Evolutionary conservation across 1,140 invertebrate genomes (phyloP).

Genomic region (Drosophila elegans): DNA sequence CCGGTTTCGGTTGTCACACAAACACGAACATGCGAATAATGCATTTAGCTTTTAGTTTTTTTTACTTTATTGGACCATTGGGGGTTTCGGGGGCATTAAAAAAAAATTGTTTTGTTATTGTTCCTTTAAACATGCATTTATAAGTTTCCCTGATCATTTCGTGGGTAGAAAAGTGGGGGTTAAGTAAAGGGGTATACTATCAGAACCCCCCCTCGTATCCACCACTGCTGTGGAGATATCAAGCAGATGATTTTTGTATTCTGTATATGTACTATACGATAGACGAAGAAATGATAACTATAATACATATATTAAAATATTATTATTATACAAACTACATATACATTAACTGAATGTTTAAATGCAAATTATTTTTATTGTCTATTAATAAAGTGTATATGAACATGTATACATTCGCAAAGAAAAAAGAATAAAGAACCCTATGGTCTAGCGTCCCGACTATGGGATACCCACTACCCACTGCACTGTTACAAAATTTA

Average conservation of each 20-base stretch:
- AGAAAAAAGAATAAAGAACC: slow-evolving; percentile 9
- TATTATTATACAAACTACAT: slow-evolving; percentile 36
- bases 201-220: slow-evolving; percentile 4
- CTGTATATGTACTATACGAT: slow-evolving; percentile 29
- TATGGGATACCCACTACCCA: slow-evolving; percentile 7
- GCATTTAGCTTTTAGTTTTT: slow-evolving; percentile 28
- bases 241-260: slow-evolving; percentile 44
- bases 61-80: slow-evolving; percentile 1
- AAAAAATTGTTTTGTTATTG: neutral
- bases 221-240: slow-evolving; percentile 16
- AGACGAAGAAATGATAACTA: slow-evolving; percentile 21
- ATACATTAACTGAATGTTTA: slow-evolving; percentile 53
- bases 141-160: slow-evolving; percentile 3
- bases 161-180: neutral
- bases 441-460: slow-evolving; percentile 7
- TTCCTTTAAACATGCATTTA: slow-evolving; percentile 1
- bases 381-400: slow-evolving; percentile 47
- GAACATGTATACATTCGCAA: slow-evolving; percentile 31
- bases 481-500: neutral
- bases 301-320: slow-evolving; percentile 30
- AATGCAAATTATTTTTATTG: slow-evolving; percentile 75
- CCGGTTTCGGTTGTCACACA: neutral
- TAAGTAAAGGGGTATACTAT: neutral
- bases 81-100: neutral
- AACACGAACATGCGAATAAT: slow-evolving; percentile 4